Base-by-base conservation (phyloP, 2,888 invertebrate species). In the Osedax frankpressi region DNA sequence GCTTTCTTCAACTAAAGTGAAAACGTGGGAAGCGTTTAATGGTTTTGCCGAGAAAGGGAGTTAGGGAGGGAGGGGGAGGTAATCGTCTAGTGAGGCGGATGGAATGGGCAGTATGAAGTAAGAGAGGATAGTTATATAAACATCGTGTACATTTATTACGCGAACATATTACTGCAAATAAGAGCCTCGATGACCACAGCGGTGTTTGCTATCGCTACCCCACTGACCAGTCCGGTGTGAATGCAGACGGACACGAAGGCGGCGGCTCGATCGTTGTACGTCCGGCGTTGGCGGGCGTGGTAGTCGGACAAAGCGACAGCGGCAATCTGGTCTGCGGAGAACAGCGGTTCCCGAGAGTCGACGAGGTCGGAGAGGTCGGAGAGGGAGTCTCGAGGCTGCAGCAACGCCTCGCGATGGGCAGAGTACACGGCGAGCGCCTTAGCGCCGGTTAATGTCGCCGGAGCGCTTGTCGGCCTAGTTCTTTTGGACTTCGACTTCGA, bases 201-300 rank as follows among this genome's bases (percentile, higher is more conserved):
- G 30, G 11, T 3, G n/a, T n/a, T n/a, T n/a, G n/a, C n/a, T n/a
- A n/a, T n/a, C n/a, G n/a, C n/a, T n/a, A n/a, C 3, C 65, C 30
- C 28, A 77, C 81, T 76, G 76, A 81, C 81, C 77, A 77, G 72
- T 11, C 78, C 79, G 30, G 77, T 75, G 28, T 73, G 75, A 59
- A 79, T 76, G 74, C 81, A 80, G n/a, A 78, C 79, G n/a, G 80
- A 79, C 0, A 80, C 78, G 74, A 76, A 81, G 1, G 78, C 74
- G 14, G 75, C 74, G 2, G 79, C 71, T 59, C 78, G 79, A 19
- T 75, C 70, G 28, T 79, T 79, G 62, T 77, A 78, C 27, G 28
- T 3, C n/a, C 25, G 14, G 11, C 63, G 67, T 28, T 67, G 65
- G 1, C 72, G 27, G 14, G 68, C 24, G 2, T 62, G 28, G 24